Conservation (phyloP, 2,113 vertebrate species). For the Struthio camelus region DNA sequence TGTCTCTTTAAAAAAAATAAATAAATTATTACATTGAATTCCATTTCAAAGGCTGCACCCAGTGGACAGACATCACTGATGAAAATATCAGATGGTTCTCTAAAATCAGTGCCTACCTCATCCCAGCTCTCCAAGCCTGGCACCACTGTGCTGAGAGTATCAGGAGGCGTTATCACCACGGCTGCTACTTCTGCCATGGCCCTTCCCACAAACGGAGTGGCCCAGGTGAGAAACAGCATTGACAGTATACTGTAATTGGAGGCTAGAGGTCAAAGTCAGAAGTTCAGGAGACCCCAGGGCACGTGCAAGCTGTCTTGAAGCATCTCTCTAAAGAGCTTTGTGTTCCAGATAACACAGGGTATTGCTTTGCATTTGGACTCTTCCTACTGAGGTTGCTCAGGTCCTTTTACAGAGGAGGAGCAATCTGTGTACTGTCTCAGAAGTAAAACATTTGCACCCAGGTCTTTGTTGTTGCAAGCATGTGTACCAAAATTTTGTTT, state of each 20-base stretch:
- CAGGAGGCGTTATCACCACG: slow-evolving; percentile 92
- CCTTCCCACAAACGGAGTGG: slow-evolving; percentile 74
- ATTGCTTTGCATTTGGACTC: background rate
- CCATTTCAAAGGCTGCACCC: slow-evolving; percentile 78
- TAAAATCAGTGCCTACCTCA: slow-evolving; percentile 86
- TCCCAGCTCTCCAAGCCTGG: slow-evolving; percentile 92
- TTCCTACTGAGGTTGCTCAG: background rate
- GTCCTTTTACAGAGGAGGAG: background rate
- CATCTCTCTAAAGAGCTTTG: background rate
- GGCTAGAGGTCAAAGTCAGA: background rate
- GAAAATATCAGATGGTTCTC: slow-evolving; percentile 90
- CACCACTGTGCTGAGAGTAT: slow-evolving; percentile 90
- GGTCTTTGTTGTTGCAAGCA: background rate
- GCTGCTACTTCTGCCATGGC: slow-evolving; percentile 80
- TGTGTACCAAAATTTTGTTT: background rate
- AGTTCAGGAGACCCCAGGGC: background rate
- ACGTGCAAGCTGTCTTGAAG: too few relatives aligned
- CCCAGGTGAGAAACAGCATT: slow-evolving; percentile 72
- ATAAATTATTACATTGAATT: background rate
- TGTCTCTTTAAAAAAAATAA: background rate
- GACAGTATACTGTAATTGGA: background rate
- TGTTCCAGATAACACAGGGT: background rate
- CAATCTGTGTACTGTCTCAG: background rate
- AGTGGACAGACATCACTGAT: slow-evolving; percentile 86
- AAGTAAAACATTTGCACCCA: background rate